These are phyloP conservation scores for Epizoanthus scotinus DNA, from an alignment of 92 coral and sea anemone species.

Conservation along the genomic window DNA sequence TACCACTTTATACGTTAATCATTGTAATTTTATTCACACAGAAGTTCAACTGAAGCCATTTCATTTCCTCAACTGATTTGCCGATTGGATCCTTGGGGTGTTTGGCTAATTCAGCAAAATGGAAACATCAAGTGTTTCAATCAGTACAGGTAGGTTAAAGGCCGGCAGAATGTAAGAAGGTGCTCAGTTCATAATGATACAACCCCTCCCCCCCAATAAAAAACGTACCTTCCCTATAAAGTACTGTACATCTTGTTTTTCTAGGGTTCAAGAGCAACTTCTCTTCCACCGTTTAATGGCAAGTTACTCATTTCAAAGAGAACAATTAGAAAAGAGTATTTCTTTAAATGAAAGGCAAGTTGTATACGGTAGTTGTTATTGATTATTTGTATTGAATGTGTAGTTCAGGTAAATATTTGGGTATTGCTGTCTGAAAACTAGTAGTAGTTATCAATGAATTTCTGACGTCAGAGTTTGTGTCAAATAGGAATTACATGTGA, in stretches of 20 bases:
- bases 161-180: too few relatives aligned
- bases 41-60: background rate
- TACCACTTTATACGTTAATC: too few relatives aligned
- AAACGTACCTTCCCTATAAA: too few relatives aligned
- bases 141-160: conserved; percentile 77
- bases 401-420: too few relatives aligned
- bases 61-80: conserved; percentile 70
- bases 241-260: background rate
- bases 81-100: conserved; percentile 97
- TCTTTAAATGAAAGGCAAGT: conserved; percentile 76
- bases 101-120: conserved; percentile 75
- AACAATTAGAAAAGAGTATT: conserved; percentile 71
- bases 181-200: too few relatives aligned
- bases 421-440: too few relatives aligned
- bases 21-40: background rate
- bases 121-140: conserved; percentile 62
- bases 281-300: conserved; percentile 67
- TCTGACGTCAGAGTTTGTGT: too few relatives aligned
- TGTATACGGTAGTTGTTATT: too few relatives aligned
- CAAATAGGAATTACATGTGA: too few relatives aligned
- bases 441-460: too few relatives aligned
- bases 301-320: conserved; percentile 54
- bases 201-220: too few relatives aligned
- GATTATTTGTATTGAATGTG: too few relatives aligned
- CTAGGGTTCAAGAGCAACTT: conserved; percentile 84